Conservation (phyloP, 2,888 invertebrate genomes). For the Bombylius major region DNA sequence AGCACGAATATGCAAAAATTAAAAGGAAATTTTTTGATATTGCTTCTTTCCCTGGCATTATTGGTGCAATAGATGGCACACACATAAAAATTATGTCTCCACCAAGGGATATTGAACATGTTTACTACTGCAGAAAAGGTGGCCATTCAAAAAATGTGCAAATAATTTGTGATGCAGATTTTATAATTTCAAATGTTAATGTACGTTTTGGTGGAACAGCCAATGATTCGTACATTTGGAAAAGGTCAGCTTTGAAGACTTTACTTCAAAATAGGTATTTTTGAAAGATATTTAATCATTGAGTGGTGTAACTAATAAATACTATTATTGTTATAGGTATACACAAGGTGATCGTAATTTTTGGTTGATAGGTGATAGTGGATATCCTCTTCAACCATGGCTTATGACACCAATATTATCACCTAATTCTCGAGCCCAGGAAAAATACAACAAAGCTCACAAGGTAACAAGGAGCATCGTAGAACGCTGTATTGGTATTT, state of each 20-base stretch:
- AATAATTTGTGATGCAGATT: conserved; percentile 10
- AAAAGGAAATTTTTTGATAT: background rate
- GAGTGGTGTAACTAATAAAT: background rate
- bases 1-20: background rate
- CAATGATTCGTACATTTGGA: conserved; percentile 5
- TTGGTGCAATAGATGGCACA: background rate
- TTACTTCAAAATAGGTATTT: background rate
- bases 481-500: background rate
- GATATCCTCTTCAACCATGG: conserved; percentile 9
- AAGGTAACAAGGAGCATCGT: background rate
- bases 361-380: conserved; percentile 9
- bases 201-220: conserved; percentile 5
- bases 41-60: background rate
- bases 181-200: background rate
- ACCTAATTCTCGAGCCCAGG: background rate
- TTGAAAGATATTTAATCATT: background rate
- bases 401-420: background rate
- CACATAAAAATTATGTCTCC: background rate
- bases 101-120: background rate
- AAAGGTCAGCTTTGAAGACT: no score
- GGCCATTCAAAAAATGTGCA: conserved; percentile 9
- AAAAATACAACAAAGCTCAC: background rate
- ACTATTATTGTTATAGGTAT: background rate
- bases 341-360: conserved; percentile 2
- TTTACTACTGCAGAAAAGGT: conserved; percentile 6